Percentiles rank a stretch among this genome's conserved stretches.
Evolutionary conservation across 2,113 vertebrate genomes (phyloP).

Genomic region (Catharus fuscescens): DNA sequence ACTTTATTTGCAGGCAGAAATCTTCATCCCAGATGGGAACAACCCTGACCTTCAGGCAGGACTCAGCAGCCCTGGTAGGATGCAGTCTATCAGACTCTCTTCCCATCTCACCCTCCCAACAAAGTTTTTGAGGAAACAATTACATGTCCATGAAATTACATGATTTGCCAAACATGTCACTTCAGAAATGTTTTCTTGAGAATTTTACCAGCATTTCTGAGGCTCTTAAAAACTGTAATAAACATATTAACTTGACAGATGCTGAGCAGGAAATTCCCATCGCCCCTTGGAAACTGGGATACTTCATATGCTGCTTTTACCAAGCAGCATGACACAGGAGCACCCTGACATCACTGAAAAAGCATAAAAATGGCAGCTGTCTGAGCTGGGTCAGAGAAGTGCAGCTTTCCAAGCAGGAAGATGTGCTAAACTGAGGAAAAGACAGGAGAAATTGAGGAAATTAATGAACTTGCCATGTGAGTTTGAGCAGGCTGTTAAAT

Average conservation of each 20-base stretch:
- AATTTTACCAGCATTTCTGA: not conserved
- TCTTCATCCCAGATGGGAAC: not conserved
- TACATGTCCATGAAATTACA: not conserved
- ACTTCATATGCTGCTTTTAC: not conserved
- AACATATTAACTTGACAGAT: not conserved
- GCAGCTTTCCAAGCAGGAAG: not conserved
- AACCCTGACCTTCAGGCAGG: not conserved
- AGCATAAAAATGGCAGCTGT: not conserved
- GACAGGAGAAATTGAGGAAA: constrained; percentile 1
- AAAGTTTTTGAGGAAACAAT: not conserved
- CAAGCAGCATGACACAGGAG: not conserved
- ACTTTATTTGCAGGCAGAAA: not conserved
- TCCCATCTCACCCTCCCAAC: not conserved
- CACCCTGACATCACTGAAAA: not conserved
- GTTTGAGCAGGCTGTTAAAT: constrained; percentile 5
- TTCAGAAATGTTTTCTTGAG: not conserved
- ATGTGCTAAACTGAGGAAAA: not conserved
- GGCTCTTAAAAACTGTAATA: not conserved
- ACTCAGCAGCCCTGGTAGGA: not conserved
- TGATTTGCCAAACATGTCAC: not conserved
- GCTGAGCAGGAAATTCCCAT: not conserved
- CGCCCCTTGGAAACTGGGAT: not conserved
- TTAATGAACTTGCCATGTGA: constrained; percentile 24
- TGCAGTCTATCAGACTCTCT: not conserved
- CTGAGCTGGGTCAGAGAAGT: not conserved